These are phyloP conservation scores for Hydrotaea cyrtoneurina DNA, from an alignment of 2,888 invertebrate genomes.

Conservation along the genomic window DNA sequence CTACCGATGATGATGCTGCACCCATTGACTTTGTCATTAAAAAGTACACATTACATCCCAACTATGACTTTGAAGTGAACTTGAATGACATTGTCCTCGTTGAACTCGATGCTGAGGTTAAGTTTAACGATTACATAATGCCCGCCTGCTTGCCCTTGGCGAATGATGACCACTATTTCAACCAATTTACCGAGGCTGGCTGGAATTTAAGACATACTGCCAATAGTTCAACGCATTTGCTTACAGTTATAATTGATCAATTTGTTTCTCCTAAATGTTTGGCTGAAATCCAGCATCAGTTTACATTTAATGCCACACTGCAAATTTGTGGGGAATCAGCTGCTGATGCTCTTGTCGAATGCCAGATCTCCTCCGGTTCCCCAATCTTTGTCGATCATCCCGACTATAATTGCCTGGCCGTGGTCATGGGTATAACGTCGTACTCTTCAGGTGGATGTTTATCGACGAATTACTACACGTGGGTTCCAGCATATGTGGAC, in stretches of 20 bases:
- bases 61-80: slow-evolving; percentile 78
- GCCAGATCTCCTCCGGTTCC: slow-evolving; percentile 86
- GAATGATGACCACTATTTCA: slow-evolving; percentile 71
- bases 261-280: slow-evolving; percentile 79
- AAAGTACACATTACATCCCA: slow-evolving; percentile 78
- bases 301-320: slow-evolving; percentile 78
- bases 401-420: slow-evolving; percentile 80
- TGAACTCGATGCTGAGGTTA: slow-evolving; percentile 78
- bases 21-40: slow-evolving; percentile 75
- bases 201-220: slow-evolving; percentile 80
- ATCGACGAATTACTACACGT: slow-evolving; percentile 84
- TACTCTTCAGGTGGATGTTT: slow-evolving; percentile 81
- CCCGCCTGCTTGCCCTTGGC: slow-evolving; percentile 81
- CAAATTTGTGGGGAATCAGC: slow-evolving; percentile 83
- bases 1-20: slow-evolving; percentile 73
- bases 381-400: slow-evolving; percentile 82
- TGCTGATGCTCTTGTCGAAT: slow-evolving; percentile 81
- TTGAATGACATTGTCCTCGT: slow-evolving; percentile 83
- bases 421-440: slow-evolving; percentile 82
- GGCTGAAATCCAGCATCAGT: slow-evolving; percentile 69
- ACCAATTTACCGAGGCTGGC: slow-evolving; percentile 80
- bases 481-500: slow-evolving; percentile 77
- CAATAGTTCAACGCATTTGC: slow-evolving; percentile 79
- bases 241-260: slow-evolving; percentile 82
- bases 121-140: slow-evolving; percentile 78